Evolutionary conservation across 2,797 vertebrate species (phyloP).

Genomic region (Muscicapa comitata): DNA sequence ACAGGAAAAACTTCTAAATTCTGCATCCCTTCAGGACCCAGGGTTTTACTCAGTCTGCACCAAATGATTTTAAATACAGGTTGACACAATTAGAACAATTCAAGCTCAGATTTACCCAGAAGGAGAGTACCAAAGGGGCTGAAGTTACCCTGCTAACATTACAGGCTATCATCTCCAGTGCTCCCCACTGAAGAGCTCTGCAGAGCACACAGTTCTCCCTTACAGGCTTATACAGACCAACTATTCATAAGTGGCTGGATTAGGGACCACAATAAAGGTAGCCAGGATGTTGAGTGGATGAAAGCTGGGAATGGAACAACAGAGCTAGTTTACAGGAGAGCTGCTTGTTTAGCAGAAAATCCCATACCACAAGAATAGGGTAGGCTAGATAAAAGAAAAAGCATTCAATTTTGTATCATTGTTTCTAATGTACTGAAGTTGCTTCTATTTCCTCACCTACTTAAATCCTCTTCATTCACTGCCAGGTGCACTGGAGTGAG

Average conservation of each 20-base stretch:
- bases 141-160: background rate
- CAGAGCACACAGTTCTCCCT: background rate
- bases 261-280: background rate
- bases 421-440: background rate
- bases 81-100: background rate
- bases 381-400: background rate
- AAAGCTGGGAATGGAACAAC: background rate
- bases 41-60: background rate
- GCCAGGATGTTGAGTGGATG: background rate
- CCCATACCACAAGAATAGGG: background rate
- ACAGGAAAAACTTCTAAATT: background rate
- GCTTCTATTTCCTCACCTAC: background rate
- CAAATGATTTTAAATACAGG: background rate
- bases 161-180: background rate
- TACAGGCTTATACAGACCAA: background rate
- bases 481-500: background rate
- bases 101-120: background rate
- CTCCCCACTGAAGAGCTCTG: background rate
- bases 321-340: background rate
- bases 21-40: background rate
- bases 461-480: background rate
- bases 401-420: background rate
- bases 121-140: background rate
- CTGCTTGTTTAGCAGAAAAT: background rate
- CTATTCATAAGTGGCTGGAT: background rate